Conservation (phyloP, 1,140 invertebrate genomes). For the Drosophila miranda region DNA sequence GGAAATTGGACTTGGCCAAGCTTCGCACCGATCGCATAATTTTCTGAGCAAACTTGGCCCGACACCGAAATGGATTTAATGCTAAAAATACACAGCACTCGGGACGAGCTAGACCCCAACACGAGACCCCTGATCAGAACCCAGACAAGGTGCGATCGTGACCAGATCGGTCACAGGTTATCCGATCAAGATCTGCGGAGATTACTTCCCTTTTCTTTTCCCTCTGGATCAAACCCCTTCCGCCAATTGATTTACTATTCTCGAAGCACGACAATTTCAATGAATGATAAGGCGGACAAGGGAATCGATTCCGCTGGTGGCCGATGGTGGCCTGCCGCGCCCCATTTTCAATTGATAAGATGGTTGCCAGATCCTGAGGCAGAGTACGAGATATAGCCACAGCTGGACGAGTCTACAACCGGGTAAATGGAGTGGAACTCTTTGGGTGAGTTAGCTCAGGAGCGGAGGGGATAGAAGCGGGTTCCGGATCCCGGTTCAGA, state of each 20-base stretch:
- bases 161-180: slow-evolving; percentile 34
- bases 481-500: no score
- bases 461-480: no score
- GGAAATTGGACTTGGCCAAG: slow-evolving; percentile 12
- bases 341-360: no score
- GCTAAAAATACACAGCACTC: slow-evolving; percentile 33
- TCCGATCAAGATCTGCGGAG: slow-evolving; percentile 5
- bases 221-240: neutral
- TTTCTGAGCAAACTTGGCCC: slow-evolving; percentile 43
- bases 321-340: slow-evolving; percentile 23
- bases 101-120: slow-evolving; percentile 12
- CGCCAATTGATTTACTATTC: slow-evolving; percentile 1
- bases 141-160: no score
- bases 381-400: no score
- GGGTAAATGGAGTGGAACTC: no score
- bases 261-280: slow-evolving; percentile 36
- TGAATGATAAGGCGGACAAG: neutral
- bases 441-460: no score
- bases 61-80: slow-evolving; percentile 22
- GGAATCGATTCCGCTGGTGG: slow-evolving; percentile 31
- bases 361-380: no score
- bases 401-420: neutral
- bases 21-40: slow-evolving; percentile 57
- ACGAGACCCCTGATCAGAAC: neutral
- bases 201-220: neutral